These are phyloP conservation scores for Daktulosphaira vitifoliae DNA, from an alignment of 1,140 invertebrate genomes.

Conservation along the genomic window DNA sequence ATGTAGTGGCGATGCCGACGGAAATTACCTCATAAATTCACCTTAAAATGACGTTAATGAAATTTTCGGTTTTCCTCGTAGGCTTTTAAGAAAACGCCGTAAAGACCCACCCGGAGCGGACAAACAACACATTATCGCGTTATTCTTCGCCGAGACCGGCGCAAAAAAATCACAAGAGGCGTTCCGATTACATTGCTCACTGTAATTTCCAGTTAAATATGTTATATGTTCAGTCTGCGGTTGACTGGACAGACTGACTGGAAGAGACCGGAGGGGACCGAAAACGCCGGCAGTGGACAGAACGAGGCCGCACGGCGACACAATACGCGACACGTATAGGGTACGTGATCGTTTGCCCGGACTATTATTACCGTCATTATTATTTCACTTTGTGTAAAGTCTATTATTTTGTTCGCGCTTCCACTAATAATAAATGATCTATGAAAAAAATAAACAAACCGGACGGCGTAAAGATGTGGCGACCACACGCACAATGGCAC, in stretches of 20 bases:
- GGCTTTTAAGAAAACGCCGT: conserved; percentile 7
- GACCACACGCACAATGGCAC: background rate
- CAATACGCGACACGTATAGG: conserved; percentile 21
- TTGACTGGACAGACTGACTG: too few relatives aligned
- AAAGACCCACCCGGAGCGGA: background rate
- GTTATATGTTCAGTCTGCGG: too few relatives aligned
- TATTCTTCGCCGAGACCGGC: too few relatives aligned
- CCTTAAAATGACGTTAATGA: conserved; percentile 50
- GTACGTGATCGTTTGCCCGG: conserved; percentile 25
- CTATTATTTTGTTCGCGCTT: background rate
- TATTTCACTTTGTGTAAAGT: background rate
- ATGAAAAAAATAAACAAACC: conserved; percentile 18
- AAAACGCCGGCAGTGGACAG: too few relatives aligned
- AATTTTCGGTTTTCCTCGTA: conserved; percentile 42
- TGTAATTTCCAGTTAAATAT: too few relatives aligned
- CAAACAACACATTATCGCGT: too few relatives aligned
- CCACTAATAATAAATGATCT: conserved; percentile 8
- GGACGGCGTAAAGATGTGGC: conserved; percentile 21
- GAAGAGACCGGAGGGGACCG: too few relatives aligned
- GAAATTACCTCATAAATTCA: conserved; percentile 50
- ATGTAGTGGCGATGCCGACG: too few relatives aligned
- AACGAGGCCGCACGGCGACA: conserved; percentile 17
- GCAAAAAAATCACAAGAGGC: too few relatives aligned
- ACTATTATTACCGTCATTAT: conserved; percentile 31
- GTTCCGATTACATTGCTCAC: too few relatives aligned